A percentile compares a stretch with the other conserved stretches of the same genome.
Conservation (phyloP, 2,888 invertebrate genomes). For the Pseudolycoriella hygida region DNA sequence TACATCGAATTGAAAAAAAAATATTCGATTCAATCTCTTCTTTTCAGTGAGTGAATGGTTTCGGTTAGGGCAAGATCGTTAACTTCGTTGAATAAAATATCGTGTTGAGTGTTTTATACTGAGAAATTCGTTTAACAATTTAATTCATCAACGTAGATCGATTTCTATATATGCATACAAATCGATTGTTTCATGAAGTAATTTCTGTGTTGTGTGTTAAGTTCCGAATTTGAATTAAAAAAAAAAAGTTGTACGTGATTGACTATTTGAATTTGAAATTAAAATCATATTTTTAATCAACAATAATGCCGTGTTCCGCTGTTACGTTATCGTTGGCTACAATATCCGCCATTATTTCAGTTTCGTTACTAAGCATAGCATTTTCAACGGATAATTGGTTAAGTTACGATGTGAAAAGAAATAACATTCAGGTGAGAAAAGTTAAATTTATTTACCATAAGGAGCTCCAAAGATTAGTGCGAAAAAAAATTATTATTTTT, state of each 20-base stretch:
- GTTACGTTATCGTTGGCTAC: constrained; percentile 89
- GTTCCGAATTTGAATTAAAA: neutral
- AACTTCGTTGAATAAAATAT: neutral
- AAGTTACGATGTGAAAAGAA: constrained; percentile 79
- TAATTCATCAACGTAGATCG: too few species aligned
- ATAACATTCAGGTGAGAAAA: constrained; percentile 63
- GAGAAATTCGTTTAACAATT: neutral
- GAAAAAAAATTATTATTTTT: neutral
- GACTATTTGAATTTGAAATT: neutral
- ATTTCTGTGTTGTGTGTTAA: neutral
- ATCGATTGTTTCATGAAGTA: neutral
- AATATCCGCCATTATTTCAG: constrained; percentile 87
- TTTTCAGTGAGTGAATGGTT: neutral
- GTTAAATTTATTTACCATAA: neutral
- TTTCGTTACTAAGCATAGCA: constrained; percentile 82
- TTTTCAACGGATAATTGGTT: constrained; percentile 96
- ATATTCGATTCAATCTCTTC: neutral
- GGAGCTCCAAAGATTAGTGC: neutral
- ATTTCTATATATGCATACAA: neutral
- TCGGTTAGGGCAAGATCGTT: neutral
- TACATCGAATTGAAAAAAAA: too few species aligned
- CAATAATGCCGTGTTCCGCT: constrained; percentile 81
- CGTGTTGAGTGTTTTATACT: neutral
- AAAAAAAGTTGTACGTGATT: neutral
- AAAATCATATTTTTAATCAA: neutral